Percentiles rank a stretch among this genome's conserved stretches.
Conservation (phyloP, 2,888 invertebrate genomes). For the Orgyia antiqua region DNA sequence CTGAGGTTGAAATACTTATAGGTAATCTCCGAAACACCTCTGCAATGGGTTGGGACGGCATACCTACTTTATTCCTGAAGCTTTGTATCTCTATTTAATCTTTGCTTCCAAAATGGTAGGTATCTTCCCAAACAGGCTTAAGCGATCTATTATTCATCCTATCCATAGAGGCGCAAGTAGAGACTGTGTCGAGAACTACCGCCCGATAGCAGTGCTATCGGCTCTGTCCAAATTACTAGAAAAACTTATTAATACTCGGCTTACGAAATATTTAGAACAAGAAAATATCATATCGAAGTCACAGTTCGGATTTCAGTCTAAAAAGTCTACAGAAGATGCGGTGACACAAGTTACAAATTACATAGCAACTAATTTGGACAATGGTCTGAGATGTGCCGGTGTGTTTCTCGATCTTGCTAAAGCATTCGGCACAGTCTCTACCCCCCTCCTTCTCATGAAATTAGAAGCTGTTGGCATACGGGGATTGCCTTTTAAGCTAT, state of each 20-base stretch:
- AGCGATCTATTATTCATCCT: too few relatives aligned
- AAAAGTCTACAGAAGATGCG: background rate
- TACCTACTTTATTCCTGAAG: too few relatives aligned
- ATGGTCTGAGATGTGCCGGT: background rate
- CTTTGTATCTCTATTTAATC: too few relatives aligned
- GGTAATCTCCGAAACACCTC: background rate
- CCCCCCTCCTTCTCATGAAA: background rate
- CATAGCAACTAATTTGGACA: background rate
- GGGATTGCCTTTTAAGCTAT: background rate
- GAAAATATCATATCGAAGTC: background rate
- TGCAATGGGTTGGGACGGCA: background rate
- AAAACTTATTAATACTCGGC: background rate
- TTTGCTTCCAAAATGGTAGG: too few relatives aligned
- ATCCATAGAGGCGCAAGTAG: background rate
- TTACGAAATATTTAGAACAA: background rate
- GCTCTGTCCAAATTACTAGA: background rate
- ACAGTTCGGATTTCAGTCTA: background rate
- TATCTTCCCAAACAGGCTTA: too few relatives aligned
- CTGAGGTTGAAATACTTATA: background rate
- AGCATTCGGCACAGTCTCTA: too few relatives aligned
- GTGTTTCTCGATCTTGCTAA: background rate
- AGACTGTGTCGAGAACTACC: background rate
- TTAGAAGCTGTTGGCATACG: background rate
- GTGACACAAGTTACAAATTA: background rate
- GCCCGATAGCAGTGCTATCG: background rate